A percentile compares a stretch with the other conserved stretches of the same genome.
phyloP scores from a whole-genome alignment of 2,888 invertebrate genomes.

The Phoenoteleia sp. region DNA sequence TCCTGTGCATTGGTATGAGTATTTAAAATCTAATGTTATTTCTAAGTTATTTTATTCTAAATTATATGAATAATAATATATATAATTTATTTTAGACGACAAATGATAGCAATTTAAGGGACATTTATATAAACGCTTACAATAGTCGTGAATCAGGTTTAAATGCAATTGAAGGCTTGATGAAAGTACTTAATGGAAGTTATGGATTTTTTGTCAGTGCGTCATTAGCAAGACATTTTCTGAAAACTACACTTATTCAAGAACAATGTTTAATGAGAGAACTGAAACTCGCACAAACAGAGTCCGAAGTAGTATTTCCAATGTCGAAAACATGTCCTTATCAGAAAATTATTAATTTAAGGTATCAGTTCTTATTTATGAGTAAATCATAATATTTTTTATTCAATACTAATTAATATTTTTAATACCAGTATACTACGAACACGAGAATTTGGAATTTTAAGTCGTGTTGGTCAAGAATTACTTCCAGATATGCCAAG shows the following conservation, averaged over 20 bases:
- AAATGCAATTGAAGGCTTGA: slow-evolving; percentile 86
- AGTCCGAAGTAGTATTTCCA: slow-evolving; percentile 88
- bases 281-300: slow-evolving; percentile 88
- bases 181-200: slow-evolving; percentile 87
- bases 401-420: too few relatives aligned
- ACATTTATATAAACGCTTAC: slow-evolving; percentile 87
- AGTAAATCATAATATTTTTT: background rate
- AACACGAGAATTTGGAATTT: slow-evolving; percentile 84
- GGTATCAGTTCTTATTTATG: slow-evolving; percentile 82
- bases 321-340: slow-evolving; percentile 88
- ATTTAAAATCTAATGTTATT: too few relatives aligned
- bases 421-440: slow-evolving; percentile 84
- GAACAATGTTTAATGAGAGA: slow-evolving; percentile 88
- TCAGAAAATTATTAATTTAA: slow-evolving; percentile 88
- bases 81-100: slow-evolving; percentile 49
- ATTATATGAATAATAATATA: too few relatives aligned
- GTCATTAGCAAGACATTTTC: slow-evolving; percentile 88
- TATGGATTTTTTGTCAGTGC: slow-evolving; percentile 90
- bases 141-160: slow-evolving; percentile 82
- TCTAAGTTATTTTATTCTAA: too few relatives aligned
- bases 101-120: slow-evolving; percentile 86
- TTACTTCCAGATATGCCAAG: slow-evolving; percentile 87
- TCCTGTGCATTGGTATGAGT: too few relatives aligned
- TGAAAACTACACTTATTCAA: slow-evolving; percentile 84
- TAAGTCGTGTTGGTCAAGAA: slow-evolving; percentile 82